Evolutionary conservation across 2,888 invertebrate species (phyloP), one percentile per base, ranked within the genome.

Genomic region (Lamellibrachia satsuma): DNA sequence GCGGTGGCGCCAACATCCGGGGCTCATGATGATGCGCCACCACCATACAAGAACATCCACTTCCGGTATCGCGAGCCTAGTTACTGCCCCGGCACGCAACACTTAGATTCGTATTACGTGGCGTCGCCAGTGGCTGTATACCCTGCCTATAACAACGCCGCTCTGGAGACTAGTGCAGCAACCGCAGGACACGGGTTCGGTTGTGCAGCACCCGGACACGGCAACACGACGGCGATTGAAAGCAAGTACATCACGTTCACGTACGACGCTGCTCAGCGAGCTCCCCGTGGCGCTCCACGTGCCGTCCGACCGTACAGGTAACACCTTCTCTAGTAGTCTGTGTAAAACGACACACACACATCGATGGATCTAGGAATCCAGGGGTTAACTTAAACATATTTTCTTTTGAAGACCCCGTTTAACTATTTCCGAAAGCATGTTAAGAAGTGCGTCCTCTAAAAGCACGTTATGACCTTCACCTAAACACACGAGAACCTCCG

Each of bases 21-120:
- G 39, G 1, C 39, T 1, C 39, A 39, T 39, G 39, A 39, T 39
- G 55, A 9, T 9, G 75, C 75, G n/a, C 75, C 75, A n/a, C 75
- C 75, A n/a, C 75, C 75, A 6, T 75, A 75, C 75, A 75, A 75
- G 75, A 75, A 75, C n/a, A 75, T 75, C 75, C 75, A 75, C 75
- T 75, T 75, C 75, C 75, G 75, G 75, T 75, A 75, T 15, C 75
- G n/a, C 22, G 75, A 75, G 15, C 75, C 75, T 22, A n/a, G 75
- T 75, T 75, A 75, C 6, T 75, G 75, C 75, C 75, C 75, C 22
- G 22, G 15, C 22, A 75, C 22, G 75, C 15, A 75, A 6, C 75
- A 75, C 75, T 75, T 75, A 75, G 22, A 75, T 15, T 22, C 6
- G 75, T 15, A 75, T 22, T 6, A 75, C 15, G 22, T 2, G 75